phyloP scores from a whole-genome alignment of 64 coral and sea anemone species.

The Montipora efflorescens region DNA sequence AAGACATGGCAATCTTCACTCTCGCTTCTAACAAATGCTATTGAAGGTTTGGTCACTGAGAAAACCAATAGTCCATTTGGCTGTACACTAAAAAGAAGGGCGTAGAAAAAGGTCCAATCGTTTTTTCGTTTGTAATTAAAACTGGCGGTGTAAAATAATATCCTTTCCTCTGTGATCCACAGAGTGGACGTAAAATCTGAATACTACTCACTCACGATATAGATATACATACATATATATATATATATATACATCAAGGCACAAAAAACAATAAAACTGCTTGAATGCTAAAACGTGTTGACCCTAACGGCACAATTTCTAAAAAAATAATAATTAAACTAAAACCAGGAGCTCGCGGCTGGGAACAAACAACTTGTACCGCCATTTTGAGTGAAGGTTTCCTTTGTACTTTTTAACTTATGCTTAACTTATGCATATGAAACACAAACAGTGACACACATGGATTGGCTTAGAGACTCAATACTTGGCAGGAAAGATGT shows the following conservation, averaged over 20 bases:
- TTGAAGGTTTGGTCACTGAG: too few relatives aligned
- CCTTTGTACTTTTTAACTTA: too few relatives aligned
- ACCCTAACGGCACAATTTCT: neutral
- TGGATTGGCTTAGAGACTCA: too few relatives aligned
- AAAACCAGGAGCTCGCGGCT: neutral
- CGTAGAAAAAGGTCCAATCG: neutral
- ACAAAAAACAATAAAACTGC: neutral
- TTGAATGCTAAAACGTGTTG: neutral
- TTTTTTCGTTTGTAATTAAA: neutral
- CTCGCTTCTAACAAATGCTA: too few relatives aligned
- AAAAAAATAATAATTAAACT: constrained; percentile 4
- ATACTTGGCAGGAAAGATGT: too few relatives aligned
- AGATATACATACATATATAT: neutral
- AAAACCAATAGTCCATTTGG: too few relatives aligned
- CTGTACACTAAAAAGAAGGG: neutral
- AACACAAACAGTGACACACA: neutral
- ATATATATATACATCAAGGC: constrained; percentile 13
- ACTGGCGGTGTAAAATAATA: neutral
- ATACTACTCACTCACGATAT: neutral
- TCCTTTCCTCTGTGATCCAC: neutral
- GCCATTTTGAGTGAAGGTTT: too few relatives aligned
- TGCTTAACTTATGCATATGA: too few relatives aligned
- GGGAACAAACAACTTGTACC: too few relatives aligned
- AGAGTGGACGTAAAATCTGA: neutral
- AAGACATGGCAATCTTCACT: too few relatives aligned